Evolutionary conservation across 2,797 vertebrate species (phyloP), one percentile per base, ranked within the genome.

Genomic region (Muscicapa comitata): DNA sequence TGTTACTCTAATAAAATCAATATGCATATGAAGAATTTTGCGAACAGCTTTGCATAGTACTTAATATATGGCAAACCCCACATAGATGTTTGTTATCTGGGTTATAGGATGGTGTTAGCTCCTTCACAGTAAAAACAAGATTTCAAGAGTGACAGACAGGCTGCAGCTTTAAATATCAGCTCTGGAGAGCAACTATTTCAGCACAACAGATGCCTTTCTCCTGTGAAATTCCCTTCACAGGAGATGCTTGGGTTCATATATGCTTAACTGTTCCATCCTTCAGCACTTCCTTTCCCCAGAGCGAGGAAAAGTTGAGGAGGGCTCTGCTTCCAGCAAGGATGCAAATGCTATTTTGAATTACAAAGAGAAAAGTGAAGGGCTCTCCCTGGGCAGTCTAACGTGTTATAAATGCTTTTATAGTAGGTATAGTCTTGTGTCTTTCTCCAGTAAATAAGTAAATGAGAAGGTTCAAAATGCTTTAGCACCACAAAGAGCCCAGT

Each of bases 321-420:
- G 70, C 42, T 87, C 59, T 31, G 25, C 35, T 93, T 93, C 58
- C 76, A 94, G 53, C n/a, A 92, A 88, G 75, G 50, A 29, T 68
- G 82, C 80, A 96, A 95, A 97, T 90, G 57, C 38, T 83, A 58
- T 88, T 97, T 97, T 89, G 67, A 96, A 96, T 97, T 97, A 96
- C 96, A 97, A 95, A 92, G 92, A 90, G 47, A 88, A 93, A 94
- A 90, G 67, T 67, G 73, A 89, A 90, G 82, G 80, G 50, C 62
- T 85, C 88, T 91, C 90, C 92, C 78, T 48, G 67, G 84, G 91
- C 82, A 95, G 74, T 94, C 89, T 95, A 94, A 96, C 51, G 28
- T 63, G 81, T 88, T 90, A 94, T 77, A 96, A 94, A 96, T 89
- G 19, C 78, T 75, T 96, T 96, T 95, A 80, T 95, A 93, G 89